Conservation (phyloP, 2,797 vertebrate genomes). For the Prunella strophiata region DNA sequence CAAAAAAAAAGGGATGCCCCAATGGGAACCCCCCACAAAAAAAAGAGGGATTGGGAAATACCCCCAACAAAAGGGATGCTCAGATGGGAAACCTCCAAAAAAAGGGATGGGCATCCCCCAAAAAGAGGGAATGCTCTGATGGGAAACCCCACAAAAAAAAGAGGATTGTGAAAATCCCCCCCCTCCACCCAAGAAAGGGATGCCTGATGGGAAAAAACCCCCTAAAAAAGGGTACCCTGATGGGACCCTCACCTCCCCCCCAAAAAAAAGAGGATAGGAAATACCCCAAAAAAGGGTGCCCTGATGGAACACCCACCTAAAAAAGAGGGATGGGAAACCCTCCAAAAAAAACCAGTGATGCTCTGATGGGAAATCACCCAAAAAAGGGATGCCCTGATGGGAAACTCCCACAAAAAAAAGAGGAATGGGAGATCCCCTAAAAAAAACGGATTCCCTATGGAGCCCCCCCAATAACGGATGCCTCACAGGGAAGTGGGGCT, state of each 20-base stretch:
- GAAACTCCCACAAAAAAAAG: background rate
- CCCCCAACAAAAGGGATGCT: background rate
- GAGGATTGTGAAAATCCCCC: no score
- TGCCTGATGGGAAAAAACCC: background rate
- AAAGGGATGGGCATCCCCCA: background rate
- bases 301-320: background rate
- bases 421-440: background rate
- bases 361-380: no score
- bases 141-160: no score
- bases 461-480: background rate
- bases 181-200: background rate
- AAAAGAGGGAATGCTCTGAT: no score
- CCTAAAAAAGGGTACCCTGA: background rate
- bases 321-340: background rate
- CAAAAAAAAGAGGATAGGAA: no score
- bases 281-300: background rate
- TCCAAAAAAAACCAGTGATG: background rate
- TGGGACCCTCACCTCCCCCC: background rate
- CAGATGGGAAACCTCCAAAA: no score
- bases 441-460: no score
- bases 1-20: no score
- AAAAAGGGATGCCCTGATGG: background rate
- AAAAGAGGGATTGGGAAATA: no score
- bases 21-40: no score
- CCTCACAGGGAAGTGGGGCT: accelerated